Conservation (phyloP, 2,113 vertebrate genomes). For the Casuarius casuarius region DNA sequence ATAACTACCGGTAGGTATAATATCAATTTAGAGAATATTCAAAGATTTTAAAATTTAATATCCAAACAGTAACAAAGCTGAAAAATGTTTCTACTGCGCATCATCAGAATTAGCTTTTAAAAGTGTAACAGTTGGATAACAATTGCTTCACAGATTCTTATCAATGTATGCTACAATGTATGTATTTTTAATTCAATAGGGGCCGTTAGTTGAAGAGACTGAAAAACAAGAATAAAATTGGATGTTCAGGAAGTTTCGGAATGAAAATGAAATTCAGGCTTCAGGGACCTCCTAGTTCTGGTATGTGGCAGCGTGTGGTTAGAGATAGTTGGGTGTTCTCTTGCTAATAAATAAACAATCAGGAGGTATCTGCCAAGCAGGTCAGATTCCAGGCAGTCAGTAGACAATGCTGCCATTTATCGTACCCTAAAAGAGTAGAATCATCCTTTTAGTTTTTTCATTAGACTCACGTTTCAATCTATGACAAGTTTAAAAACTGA, state of each 20-base stretch:
- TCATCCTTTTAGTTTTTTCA: background rate
- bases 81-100: background rate
- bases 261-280: background rate
- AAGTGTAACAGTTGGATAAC: background rate
- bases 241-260: background rate
- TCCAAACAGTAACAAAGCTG: background rate
- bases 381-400: background rate
- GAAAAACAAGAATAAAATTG: background rate
- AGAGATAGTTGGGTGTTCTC: background rate
- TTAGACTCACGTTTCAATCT: background rate
- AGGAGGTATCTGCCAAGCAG: background rate
- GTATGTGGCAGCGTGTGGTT: background rate
- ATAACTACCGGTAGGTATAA: background rate
- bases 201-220: background rate
- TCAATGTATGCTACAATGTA: background rate
- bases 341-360: background rate
- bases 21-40: background rate
- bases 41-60: background rate
- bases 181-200: background rate
- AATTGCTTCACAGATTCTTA: background rate
- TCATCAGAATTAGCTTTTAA: background rate
- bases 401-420: background rate
- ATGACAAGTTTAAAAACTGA: background rate
- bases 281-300: background rate
- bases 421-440: background rate